These are phyloP conservation scores for Aporophyla lueneburgensis DNA, from an alignment of 2,888 invertebrate genomes.

Conservation along the genomic window DNA sequence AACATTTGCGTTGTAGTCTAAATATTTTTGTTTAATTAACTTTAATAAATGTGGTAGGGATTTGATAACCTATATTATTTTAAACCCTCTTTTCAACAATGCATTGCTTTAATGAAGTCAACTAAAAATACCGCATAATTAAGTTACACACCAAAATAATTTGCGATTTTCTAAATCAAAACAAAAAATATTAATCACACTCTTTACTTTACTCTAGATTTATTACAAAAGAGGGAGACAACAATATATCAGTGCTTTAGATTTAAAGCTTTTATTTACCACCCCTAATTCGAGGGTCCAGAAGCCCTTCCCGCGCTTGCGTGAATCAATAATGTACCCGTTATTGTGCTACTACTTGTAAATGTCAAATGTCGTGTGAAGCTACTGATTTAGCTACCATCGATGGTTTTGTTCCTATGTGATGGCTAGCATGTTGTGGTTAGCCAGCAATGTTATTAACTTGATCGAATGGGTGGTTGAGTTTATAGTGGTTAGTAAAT, in stretches of 20 bases:
- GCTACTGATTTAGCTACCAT: constrained; percentile 63
- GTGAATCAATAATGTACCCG: constrained; percentile 85
- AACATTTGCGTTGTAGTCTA: not conserved
- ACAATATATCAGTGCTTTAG: constrained; percentile 48
- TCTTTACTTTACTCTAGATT: constrained; percentile 38
- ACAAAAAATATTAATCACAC: constrained; percentile 30
- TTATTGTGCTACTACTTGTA: constrained; percentile 62
- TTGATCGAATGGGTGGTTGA: not conserved
- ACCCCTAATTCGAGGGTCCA: constrained; percentile 77
- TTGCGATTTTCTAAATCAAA: constrained; percentile 31
- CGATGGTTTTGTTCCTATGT: constrained; percentile 56
- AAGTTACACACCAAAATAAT: constrained; percentile 19
- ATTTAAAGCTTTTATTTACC: constrained; percentile 65
- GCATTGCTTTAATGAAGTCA: constrained; percentile 8
- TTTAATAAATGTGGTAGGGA: constrained; percentile 3
- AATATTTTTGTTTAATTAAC: not conserved
- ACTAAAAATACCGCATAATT: constrained; percentile 14
- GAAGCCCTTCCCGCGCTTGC: constrained; percentile 83
- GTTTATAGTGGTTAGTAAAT: constrained; percentile 69
- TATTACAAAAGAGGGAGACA: constrained; percentile 66
- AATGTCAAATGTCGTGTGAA: constrained; percentile 8
- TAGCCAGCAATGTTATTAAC: constrained; percentile 70
- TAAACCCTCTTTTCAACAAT: constrained; percentile 9
- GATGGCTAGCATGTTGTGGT: accelerated
- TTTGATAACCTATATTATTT: not conserved